Conservation (phyloP, 2,888 invertebrate genomes). For the Cheiracanthium punctorium region DNA sequence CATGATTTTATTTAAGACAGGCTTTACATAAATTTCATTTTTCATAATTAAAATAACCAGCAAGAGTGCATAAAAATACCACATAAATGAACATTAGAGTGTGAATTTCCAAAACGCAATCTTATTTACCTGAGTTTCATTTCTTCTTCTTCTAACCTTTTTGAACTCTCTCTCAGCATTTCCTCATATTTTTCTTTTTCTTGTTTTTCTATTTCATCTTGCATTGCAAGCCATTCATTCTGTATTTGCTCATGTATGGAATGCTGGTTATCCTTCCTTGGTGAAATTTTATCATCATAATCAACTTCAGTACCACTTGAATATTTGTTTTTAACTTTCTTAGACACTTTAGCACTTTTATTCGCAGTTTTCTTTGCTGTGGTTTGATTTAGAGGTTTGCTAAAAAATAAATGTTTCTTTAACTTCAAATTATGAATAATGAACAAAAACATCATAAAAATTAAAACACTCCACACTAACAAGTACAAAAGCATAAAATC, state of each 20-base stretch:
- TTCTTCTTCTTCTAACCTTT: conserved; percentile 47
- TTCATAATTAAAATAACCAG: too few relatives aligned
- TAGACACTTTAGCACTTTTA: conserved; percentile 28
- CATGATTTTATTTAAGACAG: too few relatives aligned
- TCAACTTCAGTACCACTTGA: conserved; percentile 11
- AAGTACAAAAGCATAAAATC: too few relatives aligned
- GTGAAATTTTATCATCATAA: conserved; percentile 11
- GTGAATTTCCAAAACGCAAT: background rate
- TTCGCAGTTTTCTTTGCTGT: conserved; percentile 19
- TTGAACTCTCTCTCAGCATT: conserved; percentile 32
- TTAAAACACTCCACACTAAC: too few relatives aligned
- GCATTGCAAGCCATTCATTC: conserved; percentile 49
- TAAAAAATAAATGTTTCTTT: background rate
- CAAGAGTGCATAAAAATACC: background rate
- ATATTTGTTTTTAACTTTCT: conserved; percentile 5
- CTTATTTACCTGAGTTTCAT: conserved; percentile 29
- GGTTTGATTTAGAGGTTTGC: conserved; percentile 42
- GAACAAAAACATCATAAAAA: too few relatives aligned
- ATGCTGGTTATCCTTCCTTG: conserved; percentile 49
- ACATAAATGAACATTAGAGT: background rate
- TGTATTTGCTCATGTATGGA: conserved; percentile 27
- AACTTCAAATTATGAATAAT: too few relatives aligned
- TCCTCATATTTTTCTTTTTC: conserved; percentile 51
- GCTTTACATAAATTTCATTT: too few relatives aligned
- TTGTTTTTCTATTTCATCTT: conserved; percentile 36